Evolutionary conservation across 2,113 vertebrate genomes (phyloP).

Genomic region (Oceanites oceanicus): DNA sequence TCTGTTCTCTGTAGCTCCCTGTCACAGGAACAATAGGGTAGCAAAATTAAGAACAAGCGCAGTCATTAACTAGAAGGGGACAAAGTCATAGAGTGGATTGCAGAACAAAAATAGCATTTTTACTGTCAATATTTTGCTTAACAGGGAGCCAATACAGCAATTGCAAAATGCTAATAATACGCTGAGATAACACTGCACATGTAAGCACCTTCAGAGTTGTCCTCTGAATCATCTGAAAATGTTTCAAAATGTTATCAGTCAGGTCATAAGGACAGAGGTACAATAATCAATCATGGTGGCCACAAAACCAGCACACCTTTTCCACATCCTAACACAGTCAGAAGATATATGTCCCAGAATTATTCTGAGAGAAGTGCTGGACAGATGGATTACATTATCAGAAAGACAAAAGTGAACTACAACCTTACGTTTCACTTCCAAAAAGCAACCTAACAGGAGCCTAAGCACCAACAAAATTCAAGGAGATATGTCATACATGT

Average conservation of each 20-base stretch:
- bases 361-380: neutral
- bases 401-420: neutral
- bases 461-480: neutral
- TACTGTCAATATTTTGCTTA: constrained; percentile 75
- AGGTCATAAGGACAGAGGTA: constrained; percentile 7
- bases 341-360: neutral
- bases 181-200: constrained; percentile 29
- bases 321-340: neutral
- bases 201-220: neutral
- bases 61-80: constrained; percentile 53
- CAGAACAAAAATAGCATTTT: constrained; percentile 70
- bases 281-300: neutral
- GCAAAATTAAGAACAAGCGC: constrained; percentile 48
- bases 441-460: neutral
- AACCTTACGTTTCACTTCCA: neutral
- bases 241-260: neutral
- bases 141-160: constrained; percentile 70
- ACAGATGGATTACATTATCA: constrained; percentile 18
- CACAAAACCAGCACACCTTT: neutral
- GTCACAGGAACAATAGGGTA: constrained; percentile 64
- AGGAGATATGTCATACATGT: neutral
- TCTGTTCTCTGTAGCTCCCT: constrained; percentile 50
- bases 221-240: constrained; percentile 7
- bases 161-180: constrained; percentile 33
- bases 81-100: constrained; percentile 15